Evolutionary conservation across 2,113 vertebrate species (phyloP).

Genomic region (Upupa epops): DNA sequence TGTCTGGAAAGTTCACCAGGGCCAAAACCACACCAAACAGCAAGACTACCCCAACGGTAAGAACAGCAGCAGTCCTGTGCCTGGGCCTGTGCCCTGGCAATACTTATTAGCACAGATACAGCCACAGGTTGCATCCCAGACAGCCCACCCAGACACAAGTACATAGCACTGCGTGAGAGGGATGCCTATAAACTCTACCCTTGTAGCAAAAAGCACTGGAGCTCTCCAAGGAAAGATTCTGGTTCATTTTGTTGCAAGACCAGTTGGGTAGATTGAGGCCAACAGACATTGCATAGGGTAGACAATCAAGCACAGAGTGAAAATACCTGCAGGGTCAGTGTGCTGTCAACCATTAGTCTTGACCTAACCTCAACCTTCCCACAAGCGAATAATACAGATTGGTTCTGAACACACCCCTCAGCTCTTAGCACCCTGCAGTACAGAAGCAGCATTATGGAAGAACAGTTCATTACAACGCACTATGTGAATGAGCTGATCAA

Average conservation of each 20-base stretch:
- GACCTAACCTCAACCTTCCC: background rate
- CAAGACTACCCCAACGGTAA: background rate
- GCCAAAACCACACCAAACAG: background rate
- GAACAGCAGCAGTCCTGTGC: accelerated
- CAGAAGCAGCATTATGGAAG: background rate
- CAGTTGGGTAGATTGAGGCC: background rate
- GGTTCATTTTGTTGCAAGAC: background rate
- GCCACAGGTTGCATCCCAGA: background rate
- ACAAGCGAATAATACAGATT: background rate
- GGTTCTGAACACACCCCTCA: background rate
- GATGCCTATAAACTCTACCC: background rate
- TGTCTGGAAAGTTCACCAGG: background rate
- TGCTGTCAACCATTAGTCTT: background rate
- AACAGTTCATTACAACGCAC: accelerated
- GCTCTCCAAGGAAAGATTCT: background rate
- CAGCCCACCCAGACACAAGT: background rate
- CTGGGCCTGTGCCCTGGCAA: background rate
- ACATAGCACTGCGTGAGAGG: background rate
- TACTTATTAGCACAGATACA: background rate
- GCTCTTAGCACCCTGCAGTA: background rate
- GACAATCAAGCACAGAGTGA: background rate
- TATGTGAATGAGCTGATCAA: background rate
- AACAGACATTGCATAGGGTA: background rate
- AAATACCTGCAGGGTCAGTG: background rate
- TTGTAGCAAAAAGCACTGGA: background rate